Conservation (phyloP, 1,140 invertebrate species). For the Drosophila quadrilineata region DNA sequence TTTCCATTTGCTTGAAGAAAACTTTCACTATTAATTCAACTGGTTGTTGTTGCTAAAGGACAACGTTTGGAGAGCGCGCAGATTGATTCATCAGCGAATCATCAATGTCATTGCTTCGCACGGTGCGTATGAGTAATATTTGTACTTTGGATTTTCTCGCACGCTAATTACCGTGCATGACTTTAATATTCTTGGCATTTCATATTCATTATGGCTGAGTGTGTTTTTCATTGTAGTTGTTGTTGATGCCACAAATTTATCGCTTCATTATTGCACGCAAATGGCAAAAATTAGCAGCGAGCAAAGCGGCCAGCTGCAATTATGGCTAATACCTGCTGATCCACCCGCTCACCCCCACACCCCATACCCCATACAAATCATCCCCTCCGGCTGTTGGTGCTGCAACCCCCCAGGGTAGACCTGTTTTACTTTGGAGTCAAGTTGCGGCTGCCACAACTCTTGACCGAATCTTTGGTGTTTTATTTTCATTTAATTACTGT, state of each 20-base stretch:
- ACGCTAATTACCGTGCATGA: slow-evolving; percentile 29
- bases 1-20: slow-evolving; percentile 45
- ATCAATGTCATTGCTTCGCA: slow-evolving; percentile 36
- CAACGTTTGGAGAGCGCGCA: too few species aligned
- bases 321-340: too few species aligned
- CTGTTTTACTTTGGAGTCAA: slow-evolving; percentile 33
- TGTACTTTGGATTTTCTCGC: slow-evolving; percentile 8
- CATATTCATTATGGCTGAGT: slow-evolving; percentile 26
- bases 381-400: neutral
- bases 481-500: slow-evolving; percentile 78
- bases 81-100: slow-evolving; percentile 36
- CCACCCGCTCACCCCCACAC: neutral
- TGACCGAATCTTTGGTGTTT: slow-evolving; percentile 72
- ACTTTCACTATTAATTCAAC: slow-evolving; percentile 71
- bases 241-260: slow-evolving; percentile 53
- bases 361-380: neutral
- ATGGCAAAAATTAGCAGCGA: slow-evolving; percentile 66
- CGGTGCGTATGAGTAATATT: slow-evolving; percentile 30
- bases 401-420: slow-evolving; percentile 45
- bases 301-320: slow-evolving; percentile 44
- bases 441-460: slow-evolving; percentile 21
- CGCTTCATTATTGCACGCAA: slow-evolving; percentile 67
- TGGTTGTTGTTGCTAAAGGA: slow-evolving; percentile 63
- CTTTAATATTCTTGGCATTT: slow-evolving; percentile 30
- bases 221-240: slow-evolving; percentile 8